Base-by-base conservation (phyloP, 2,113 vertebrate species). In the Chrysemys picta region DNA sequence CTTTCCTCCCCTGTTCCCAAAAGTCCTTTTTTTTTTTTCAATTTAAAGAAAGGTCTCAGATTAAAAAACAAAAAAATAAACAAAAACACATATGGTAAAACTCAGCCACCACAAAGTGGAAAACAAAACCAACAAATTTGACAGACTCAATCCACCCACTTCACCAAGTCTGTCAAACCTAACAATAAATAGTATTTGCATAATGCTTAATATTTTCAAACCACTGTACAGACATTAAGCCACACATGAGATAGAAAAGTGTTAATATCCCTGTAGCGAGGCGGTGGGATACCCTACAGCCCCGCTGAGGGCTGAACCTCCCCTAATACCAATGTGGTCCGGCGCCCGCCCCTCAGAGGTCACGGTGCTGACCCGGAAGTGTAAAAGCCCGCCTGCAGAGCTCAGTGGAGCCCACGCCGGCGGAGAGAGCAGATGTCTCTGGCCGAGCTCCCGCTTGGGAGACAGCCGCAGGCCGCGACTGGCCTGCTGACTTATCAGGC, bases 21-120 rank as follows among this genome's bases (percentile, higher is more conserved):
- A 12, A 1, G 24, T 8, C 76, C 53, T 91, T 89, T 80, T 78
- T 78, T 88, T 19, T 42, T 42, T 42, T 42, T 42, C 82, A 52
- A 53, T 88, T 62, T 52, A 81, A 93, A 91, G 72, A 82, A 94
- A 93, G 72, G 56, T 45, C 93, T 94, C 82, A 57, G 9, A 1
- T 53, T 80, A 13, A 69, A 69, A 19, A 83, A 76, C 47, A 62
- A 82, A 65, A 85, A 14, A 45, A 84, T 38, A 91, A 38, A 16
- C 49, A 80, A 17, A 16, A 76, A 89, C 80, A 89, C 80, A 76
- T 50, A 90, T 35, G 75, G 47, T 0, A 1, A 16, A 83, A 84
- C 69, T 35, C 8, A 1, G 81, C n/a, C 79, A 45, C 19, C 88
- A 47, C 89, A 59, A 29, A 47, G 94, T 27, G 1, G 69, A 52